A percentile compares a stretch with the other conserved stretches of the same genome.
phyloP scores from a whole-genome alignment of 2,797 vertebrate genomes.

The Steatocranus sp. region DNA sequence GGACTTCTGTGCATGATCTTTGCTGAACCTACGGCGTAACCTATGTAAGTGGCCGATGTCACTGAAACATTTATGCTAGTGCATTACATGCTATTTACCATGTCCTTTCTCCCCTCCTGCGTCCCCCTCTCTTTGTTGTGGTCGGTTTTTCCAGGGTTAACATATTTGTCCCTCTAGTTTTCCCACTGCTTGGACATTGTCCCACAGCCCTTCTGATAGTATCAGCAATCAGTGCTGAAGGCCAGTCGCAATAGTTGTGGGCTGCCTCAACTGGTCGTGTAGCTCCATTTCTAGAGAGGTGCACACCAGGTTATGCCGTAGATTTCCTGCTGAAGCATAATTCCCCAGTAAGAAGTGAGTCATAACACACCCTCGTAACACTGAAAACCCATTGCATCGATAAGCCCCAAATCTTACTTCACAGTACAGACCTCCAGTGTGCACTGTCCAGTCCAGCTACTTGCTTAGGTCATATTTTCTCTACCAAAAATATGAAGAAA shows the following conservation, averaged over 20 bases:
- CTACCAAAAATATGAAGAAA: too few species aligned
- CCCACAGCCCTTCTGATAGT: background rate
- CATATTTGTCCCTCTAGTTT: background rate
- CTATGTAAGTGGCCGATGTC: accelerated
- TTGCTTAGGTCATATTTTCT: background rate
- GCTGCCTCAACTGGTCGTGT: background rate
- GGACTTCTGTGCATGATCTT: background rate
- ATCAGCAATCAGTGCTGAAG: background rate
- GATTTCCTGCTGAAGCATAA: background rate
- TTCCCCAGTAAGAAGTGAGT: background rate
- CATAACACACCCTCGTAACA: background rate
- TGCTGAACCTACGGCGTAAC: background rate
- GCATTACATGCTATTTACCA: background rate
- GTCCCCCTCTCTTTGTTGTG: background rate
- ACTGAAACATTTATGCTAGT: background rate
- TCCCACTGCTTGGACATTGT: background rate
- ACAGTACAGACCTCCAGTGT: background rate
- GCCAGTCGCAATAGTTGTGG: background rate
- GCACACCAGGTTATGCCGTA: background rate
- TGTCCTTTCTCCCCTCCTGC: background rate
- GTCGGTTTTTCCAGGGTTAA: background rate
- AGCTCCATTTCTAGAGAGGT: background rate
- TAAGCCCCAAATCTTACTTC: background rate
- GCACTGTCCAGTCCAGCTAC: background rate
- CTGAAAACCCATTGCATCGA: background rate